These are phyloP conservation scores for Cheilosia vulpina DNA, from an alignment of 2,888 invertebrate genomes.

Conservation along the genomic window DNA sequence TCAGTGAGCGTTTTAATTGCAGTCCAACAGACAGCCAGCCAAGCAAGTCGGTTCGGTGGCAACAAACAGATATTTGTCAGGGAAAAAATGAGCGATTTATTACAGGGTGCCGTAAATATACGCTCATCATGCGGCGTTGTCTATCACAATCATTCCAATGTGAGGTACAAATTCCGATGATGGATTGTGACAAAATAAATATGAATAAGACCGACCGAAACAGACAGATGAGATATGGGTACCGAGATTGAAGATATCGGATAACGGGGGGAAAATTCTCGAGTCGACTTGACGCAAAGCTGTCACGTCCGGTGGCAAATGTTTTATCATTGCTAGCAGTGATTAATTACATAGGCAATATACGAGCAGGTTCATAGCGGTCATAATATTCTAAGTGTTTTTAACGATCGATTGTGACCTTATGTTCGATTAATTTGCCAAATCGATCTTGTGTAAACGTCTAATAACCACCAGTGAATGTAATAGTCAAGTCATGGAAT, in stretches of 20 bases:
- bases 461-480: too few species aligned
- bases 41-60: slow-evolving; percentile 1
- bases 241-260: neutral
- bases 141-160: slow-evolving; percentile 13
- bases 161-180: slow-evolving; percentile 29
- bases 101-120: slow-evolving; percentile 32
- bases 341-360: slow-evolving; percentile 7
- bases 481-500: too few species aligned
- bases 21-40: slow-evolving; percentile 2
- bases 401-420: too few species aligned
- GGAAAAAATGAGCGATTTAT: slow-evolving; percentile 19
- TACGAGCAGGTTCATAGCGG: neutral
- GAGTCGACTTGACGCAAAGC: slow-evolving; percentile 1
- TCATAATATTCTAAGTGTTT: neutral
- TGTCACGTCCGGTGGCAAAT: slow-evolving; percentile 1
- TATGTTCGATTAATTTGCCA: too few species aligned
- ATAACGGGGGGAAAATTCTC: neutral
- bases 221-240: slow-evolving; percentile 6
- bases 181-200: slow-evolving; percentile 41
- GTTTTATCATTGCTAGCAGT: neutral
- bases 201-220: slow-evolving; percentile 16
- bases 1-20: slow-evolving; percentile 19
- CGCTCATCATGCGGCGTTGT: slow-evolving; percentile 26
- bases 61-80: slow-evolving; percentile 20
- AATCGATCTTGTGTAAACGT: too few species aligned